Conservation (phyloP, 1,140 invertebrate species). For the Zaprionus nigranus region DNA sequence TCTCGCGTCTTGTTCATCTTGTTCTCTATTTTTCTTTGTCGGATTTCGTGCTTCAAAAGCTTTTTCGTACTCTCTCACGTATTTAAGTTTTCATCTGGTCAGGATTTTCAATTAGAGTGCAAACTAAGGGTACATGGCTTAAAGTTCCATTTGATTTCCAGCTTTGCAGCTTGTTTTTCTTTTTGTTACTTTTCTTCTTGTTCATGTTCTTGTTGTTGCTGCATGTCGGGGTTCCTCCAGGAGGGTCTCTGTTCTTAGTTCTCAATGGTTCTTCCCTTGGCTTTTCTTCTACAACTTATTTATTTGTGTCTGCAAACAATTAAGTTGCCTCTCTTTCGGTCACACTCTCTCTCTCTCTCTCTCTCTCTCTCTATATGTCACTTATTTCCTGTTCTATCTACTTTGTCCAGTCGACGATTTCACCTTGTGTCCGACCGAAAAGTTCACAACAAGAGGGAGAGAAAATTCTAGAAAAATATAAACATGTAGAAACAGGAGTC, state of each 20-base stretch:
- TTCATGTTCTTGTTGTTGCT: slow-evolving; percentile 20
- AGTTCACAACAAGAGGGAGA: slow-evolving; percentile 42
- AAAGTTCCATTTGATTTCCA: slow-evolving; percentile 22
- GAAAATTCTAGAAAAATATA: slow-evolving; percentile 36
- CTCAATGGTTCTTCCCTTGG: slow-evolving; percentile 19
- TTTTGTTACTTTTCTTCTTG: slow-evolving; percentile 17
- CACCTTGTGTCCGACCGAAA: slow-evolving; percentile 38
- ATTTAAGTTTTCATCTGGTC: neutral
- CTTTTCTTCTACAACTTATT: slow-evolving; percentile 63
- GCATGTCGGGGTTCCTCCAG: neutral
- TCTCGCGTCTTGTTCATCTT: no score
- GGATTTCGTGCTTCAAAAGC: neutral
- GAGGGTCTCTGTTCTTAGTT: neutral
- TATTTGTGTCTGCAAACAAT: slow-evolving; percentile 81
- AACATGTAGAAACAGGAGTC: slow-evolving; percentile 54
- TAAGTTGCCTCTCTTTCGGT: slow-evolving; percentile 63
- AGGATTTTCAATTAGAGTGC: slow-evolving; percentile 34
- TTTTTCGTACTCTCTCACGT: neutral
- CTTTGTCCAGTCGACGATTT: slow-evolving; percentile 34
- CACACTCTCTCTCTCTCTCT: neutral
- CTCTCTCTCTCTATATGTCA: slow-evolving; percentile 11
- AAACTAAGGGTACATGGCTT: slow-evolving; percentile 24
- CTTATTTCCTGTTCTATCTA: slow-evolving; percentile 27
- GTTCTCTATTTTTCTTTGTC: no score
- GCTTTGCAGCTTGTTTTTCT: slow-evolving; percentile 12